Evolutionary conservation across 2,888 invertebrate species (phyloP), one percentile per base, ranked within the genome.

Genomic region (Rotaria magnacalcarata): DNA sequence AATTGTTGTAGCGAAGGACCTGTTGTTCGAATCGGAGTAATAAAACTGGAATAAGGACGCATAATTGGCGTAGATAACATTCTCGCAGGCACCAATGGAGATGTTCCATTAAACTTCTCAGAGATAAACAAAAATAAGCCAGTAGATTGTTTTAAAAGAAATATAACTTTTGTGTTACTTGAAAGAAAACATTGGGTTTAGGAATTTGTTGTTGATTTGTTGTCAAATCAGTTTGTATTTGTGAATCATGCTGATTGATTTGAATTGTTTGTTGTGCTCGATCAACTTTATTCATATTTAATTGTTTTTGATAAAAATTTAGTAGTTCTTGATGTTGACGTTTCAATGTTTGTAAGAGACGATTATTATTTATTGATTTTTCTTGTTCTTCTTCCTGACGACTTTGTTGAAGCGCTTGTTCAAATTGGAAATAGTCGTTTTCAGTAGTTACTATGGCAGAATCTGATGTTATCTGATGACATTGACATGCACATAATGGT

Each of bases 261-360:
- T n/a, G 21, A 47, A 14, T n/a, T 47, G 80, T 80, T 47, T 80
- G 80, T 80, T 80, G 80, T 80, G 24, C 43, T 8, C 80, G 80
- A 80, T 80, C 47, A n/a, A 47, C n/a, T 80, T 80, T 80, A 47
- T 24, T 47, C 16, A 0, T 67, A 67, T 67, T 16, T 24, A 24
- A n/a, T 47, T 80, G 80, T 80, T 47, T 8, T 80, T 80, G 47
- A 47, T n/a, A 43, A 10, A 47, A 47, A 24, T 24, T 24, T 7
- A 47, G 21, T 10, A 80, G 34, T n/a, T 80, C 80, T 80, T 80
- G 24, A 47, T 80, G 47, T 80, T 47, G 47, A 24, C n/a, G 47
- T 80, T 47, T 80, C 11, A 80, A 47, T n/a, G 47, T 47, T 47
- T 80, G 43, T 24, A 80, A 24, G 14, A 47, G 47, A n/a, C 6